Percentiles rank a stretch among this genome's conserved stretches.
phyloP scores from a whole-genome alignment of 2,113 vertebrate genomes.

The Callocephalon fimbriatum region DNA sequence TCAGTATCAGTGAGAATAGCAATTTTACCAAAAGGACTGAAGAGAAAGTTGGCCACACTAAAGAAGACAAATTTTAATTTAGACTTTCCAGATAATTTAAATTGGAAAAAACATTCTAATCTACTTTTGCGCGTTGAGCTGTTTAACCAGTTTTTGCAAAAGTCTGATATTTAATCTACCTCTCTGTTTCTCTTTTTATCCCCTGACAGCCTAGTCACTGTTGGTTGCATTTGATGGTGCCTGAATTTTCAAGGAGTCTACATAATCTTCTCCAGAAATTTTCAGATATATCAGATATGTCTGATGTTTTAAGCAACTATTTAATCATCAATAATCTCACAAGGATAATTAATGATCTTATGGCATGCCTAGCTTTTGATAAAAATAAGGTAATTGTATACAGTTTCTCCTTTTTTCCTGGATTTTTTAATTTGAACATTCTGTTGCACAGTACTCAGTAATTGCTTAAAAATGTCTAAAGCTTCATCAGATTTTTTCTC shows the following conservation, averaged over 20 bases:
- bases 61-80: neutral
- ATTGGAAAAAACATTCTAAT: constrained; percentile 26
- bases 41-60: constrained; percentile 11
- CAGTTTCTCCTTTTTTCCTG: neutral
- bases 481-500: neutral
- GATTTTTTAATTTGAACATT: neutral
- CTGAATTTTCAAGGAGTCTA: constrained; percentile 78
- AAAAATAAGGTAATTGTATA: constrained; percentile 75
- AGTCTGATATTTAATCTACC: constrained; percentile 26
- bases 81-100: neutral
- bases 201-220: constrained; percentile 80
- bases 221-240: constrained; percentile 82
- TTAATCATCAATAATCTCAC: constrained; percentile 83
- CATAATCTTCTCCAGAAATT: constrained; percentile 80
- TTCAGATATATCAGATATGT: constrained; percentile 77
- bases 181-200: constrained; percentile 45
- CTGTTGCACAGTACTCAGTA: neutral
- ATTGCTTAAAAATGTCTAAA: neutral
- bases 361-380: constrained; percentile 73
- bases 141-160: constrained; percentile 23
- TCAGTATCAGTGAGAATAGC: neutral
- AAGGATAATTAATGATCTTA: constrained; percentile 79
- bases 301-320: constrained; percentile 82
- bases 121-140: constrained; percentile 15
- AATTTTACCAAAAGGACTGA: neutral